phyloP scores from a whole-genome alignment of 1,140 invertebrate genomes.

The Trichogramma pretiosum region DNA sequence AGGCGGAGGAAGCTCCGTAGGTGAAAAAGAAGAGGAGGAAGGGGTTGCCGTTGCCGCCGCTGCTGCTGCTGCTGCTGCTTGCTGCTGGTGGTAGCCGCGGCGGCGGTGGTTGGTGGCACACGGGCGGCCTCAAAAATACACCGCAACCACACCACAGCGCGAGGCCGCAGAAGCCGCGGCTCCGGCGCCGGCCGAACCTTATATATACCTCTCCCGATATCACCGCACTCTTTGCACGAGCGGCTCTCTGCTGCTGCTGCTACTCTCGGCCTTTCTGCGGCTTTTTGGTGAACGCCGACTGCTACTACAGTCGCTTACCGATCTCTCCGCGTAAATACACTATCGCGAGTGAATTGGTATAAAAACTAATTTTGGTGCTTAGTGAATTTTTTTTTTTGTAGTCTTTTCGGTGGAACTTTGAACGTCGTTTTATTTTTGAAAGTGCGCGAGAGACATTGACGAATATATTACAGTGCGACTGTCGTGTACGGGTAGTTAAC shows the following conservation, averaged over 20 bases:
- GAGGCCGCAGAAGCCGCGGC: conserved; percentile 47
- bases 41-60: background rate
- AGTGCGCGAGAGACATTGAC: too few species aligned
- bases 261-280: conserved; percentile 26
- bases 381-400: too few species aligned
- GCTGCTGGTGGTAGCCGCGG: background rate
- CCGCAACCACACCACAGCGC: conserved; percentile 47
- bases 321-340: background rate
- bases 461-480: too few species aligned
- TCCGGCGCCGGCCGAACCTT: conserved; percentile 34
- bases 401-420: too few species aligned
- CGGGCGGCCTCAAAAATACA: conserved; percentile 47
- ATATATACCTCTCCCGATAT: conserved; percentile 20
- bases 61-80: background rate
- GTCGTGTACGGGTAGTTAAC: too few species aligned
- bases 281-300: background rate
- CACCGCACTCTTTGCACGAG: background rate
- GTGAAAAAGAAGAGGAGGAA: conserved; percentile 3
- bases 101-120: conserved; percentile 28
- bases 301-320: background rate
- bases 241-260: background rate
- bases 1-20: background rate
- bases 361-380: too few species aligned
- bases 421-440: too few species aligned
- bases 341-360: too few species aligned